Evolutionary conservation across 2,888 invertebrate genomes (phyloP).

Genomic region (Drosophila sordidula): DNA sequence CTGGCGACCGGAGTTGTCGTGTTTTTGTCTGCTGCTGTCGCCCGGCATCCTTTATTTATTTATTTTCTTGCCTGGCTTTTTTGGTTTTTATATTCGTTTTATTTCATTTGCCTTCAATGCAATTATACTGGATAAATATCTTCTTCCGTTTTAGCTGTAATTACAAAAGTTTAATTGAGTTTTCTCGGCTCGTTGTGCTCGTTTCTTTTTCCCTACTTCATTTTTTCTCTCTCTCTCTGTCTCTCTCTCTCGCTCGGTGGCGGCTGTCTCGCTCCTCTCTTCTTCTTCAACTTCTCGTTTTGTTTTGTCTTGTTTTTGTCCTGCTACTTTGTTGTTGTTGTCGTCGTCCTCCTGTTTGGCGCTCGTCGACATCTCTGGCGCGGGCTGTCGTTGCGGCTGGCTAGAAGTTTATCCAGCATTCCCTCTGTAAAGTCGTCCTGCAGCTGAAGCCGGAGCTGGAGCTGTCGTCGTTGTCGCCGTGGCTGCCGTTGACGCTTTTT

Average conservation of each 20-base stretch:
- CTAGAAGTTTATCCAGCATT: constrained; percentile 72
- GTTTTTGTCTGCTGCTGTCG: constrained; percentile 41
- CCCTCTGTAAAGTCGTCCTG: constrained; percentile 49
- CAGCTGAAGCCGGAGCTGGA: constrained; percentile 10
- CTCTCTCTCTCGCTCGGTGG: neutral
- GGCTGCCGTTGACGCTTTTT: constrained; percentile 69
- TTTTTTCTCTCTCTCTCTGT: constrained; percentile 10
- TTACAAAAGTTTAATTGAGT: constrained; percentile 85
- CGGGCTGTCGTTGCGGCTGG: constrained; percentile 56
- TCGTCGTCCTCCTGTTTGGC: constrained; percentile 30
- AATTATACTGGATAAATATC: constrained; percentile 85
- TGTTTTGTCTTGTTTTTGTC: constrained; percentile 34
- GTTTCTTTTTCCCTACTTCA: constrained; percentile 46
- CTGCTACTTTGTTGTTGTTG: constrained; percentile 21
- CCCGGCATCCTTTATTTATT: constrained; percentile 67
- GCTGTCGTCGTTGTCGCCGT: constrained; percentile 39
- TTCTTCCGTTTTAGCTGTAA: constrained; percentile 84
- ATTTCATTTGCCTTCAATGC: constrained; percentile 84
- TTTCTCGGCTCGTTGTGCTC: constrained; percentile 81
- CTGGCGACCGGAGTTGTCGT: constrained; percentile 30
- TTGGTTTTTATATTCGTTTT: constrained; percentile 44
- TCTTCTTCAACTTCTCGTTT: constrained; percentile 6
- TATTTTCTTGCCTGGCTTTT: constrained; percentile 65
- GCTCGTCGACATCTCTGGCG: constrained; percentile 30
- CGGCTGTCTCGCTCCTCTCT: neutral